These are phyloP conservation scores for Cremastinae sp. DNA, from an alignment of 2,888 invertebrate genomes.

Conservation along the genomic window DNA sequence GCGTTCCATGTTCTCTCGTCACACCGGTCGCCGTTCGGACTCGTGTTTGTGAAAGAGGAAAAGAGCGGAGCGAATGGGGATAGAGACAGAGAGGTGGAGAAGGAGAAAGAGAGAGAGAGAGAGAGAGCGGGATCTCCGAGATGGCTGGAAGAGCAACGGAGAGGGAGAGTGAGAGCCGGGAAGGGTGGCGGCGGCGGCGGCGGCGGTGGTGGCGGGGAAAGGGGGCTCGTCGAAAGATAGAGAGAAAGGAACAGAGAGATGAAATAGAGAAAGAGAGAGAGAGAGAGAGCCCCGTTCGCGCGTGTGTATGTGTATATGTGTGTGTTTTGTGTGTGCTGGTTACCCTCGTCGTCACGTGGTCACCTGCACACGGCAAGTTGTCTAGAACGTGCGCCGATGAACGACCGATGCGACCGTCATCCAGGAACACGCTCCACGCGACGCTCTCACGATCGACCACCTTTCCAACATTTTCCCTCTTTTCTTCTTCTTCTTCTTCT, in stretches of 20 bases:
- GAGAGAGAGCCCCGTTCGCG: conserved; percentile 43
- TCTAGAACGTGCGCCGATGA: conserved; percentile 58
- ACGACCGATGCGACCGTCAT: conserved; percentile 49
- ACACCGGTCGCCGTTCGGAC: conserved; percentile 47
- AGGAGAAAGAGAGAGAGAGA: conserved; percentile 1
- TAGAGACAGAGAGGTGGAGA: conserved; percentile 4
- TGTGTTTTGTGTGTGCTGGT: conserved; percentile 48
- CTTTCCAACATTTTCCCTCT: conserved; percentile 47
- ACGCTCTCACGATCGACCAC: conserved; percentile 49
- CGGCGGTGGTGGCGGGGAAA: neutral
- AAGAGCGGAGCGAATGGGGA: neutral
- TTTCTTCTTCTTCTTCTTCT: neutral
- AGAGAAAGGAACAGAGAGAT: neutral
- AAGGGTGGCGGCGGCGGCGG: neutral
- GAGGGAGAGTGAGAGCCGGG: neutral
- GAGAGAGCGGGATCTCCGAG: neutral
- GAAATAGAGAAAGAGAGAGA: conserved; percentile 23
- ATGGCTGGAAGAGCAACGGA: conserved; percentile 5
- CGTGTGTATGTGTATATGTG: no score
- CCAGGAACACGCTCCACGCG: conserved; percentile 24
- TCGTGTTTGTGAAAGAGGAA: conserved; percentile 23
- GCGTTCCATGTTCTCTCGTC: conserved; percentile 74
- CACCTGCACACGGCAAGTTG: conserved; percentile 60
- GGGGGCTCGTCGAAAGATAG: conserved; percentile 1
- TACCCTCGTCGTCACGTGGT: conserved; percentile 66